phyloP scores from a whole-genome alignment of 2,113 vertebrate species.

The Gymnobelideus leadbeateri region DNA sequence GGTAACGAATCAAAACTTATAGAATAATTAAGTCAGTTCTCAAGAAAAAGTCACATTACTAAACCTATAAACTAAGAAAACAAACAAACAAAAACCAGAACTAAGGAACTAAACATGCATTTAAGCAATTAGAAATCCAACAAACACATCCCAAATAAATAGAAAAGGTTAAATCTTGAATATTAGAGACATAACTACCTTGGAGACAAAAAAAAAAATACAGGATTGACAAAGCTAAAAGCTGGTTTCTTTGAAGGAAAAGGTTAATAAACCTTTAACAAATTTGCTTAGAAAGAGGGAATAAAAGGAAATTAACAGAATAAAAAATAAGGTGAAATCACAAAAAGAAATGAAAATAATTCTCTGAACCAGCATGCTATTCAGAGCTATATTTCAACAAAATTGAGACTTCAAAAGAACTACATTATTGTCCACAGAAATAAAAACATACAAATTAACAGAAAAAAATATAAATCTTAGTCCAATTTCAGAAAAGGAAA shows the following conservation, averaged over 20 bases:
- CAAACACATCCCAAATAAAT: neutral
- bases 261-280: neutral
- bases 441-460: neutral
- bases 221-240: neutral
- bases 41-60: neutral
- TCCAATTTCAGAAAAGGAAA: neutral
- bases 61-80: neutral
- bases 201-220: neutral
- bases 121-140: neutral
- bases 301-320: neutral
- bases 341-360: neutral
- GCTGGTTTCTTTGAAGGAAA: neutral
- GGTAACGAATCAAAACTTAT: neutral
- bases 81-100: neutral
- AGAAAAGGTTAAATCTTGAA: neutral
- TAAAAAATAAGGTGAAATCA: neutral
- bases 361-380: neutral
- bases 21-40: neutral
- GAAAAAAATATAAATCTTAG: neutral
- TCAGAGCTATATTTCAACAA: neutral
- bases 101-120: neutral
- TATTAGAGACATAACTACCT: neutral
- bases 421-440: neutral
- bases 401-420: neutral
- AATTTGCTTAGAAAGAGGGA: neutral